These are phyloP conservation scores for Probaryconus sp. DNA, from an alignment of 1,140 invertebrate genomes.

Conservation along the genomic window DNA sequence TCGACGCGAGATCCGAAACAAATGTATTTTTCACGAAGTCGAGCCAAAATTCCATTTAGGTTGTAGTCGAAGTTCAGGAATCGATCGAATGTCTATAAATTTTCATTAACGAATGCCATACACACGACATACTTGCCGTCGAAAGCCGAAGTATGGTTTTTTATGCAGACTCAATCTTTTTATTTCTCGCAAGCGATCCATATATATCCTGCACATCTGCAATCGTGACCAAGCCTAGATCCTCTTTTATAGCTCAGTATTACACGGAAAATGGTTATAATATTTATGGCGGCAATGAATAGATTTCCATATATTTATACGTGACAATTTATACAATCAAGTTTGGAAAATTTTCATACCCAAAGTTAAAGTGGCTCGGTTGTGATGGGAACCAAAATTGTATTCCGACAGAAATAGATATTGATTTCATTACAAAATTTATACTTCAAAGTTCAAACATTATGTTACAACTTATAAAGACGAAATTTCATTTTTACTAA, in stretches of 20 bases:
- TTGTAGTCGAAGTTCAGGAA: conserved; percentile 22
- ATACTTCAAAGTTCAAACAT: conserved; percentile 19
- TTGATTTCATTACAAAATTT: conserved; percentile 26
- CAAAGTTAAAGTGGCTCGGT: too few species aligned
- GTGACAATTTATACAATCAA: conserved; percentile 14
- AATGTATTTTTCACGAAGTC: conserved; percentile 27
- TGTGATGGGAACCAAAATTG: too few species aligned
- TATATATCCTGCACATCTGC: conserved; percentile 49
- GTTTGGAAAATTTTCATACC: conserved; percentile 17
- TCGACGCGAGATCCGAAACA: conserved; percentile 12
- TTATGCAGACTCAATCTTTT: conserved; percentile 52
- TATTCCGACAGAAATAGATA: too few species aligned
- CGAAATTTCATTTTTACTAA: too few species aligned
- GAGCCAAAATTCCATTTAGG: conserved; percentile 31
- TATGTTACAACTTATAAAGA: conserved; percentile 1
- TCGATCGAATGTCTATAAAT: conserved; percentile 50
- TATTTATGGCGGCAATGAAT: conserved; percentile 54
- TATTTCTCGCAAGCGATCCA: conserved; percentile 32
- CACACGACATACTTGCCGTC: conserved; percentile 22
- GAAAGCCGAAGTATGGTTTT: conserved; percentile 43
- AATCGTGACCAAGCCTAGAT: conserved; percentile 50
- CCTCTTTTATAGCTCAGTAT: conserved; percentile 48
- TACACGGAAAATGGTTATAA: conserved; percentile 52
- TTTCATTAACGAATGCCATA: conserved; percentile 52
- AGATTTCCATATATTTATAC: conserved; percentile 50